Evolutionary conservation across 2,888 invertebrate species (phyloP).

Genomic region (Synanthedon andrenaeformis): DNA sequence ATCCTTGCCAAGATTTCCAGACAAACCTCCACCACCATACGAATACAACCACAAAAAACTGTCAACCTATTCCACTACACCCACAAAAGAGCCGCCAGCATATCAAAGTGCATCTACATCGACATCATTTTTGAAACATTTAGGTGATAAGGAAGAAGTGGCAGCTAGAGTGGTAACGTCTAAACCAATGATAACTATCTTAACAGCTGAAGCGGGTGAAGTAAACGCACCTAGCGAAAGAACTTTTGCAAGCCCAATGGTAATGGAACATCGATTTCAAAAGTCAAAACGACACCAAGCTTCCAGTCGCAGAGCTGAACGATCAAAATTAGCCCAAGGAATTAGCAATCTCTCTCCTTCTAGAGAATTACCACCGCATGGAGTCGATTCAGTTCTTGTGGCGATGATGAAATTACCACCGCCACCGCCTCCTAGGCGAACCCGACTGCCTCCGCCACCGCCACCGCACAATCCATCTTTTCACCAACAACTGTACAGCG

Average conservation of each 20-base stretch:
- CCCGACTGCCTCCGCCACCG: conserved; percentile 76
- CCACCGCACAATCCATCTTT: conserved; percentile 89
- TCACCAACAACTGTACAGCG: conserved; percentile 89
- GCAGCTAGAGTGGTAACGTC: conserved; percentile 82
- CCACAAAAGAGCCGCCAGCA: conserved; percentile 74
- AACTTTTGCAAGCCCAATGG: conserved; percentile 64
- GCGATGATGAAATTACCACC: conserved; percentile 74
- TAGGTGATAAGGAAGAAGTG: conserved; percentile 73
- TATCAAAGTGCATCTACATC: conserved; percentile 64
- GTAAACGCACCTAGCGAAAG: conserved; percentile 73
- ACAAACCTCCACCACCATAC: conserved; percentile 78
- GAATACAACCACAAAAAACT: conserved; percentile 74
- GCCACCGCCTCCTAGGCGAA: conserved; percentile 66
- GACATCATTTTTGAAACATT: conserved; percentile 23
- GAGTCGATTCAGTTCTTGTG: conserved; percentile 60
- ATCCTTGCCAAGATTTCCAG: conserved; percentile 29
- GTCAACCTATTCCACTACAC: conserved; percentile 31
- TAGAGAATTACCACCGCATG: conserved; percentile 45
- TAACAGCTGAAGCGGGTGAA: conserved; percentile 81
- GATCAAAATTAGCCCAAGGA: conserved; percentile 70
- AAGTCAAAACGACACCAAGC: conserved; percentile 62
- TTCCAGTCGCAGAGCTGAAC: conserved; percentile 72
- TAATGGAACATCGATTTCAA: conserved; percentile 59
- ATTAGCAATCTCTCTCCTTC: conserved; percentile 59
- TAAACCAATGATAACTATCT: conserved; percentile 79